Conservation (phyloP, 2,113 vertebrate genomes). For the Vidua macroura region DNA sequence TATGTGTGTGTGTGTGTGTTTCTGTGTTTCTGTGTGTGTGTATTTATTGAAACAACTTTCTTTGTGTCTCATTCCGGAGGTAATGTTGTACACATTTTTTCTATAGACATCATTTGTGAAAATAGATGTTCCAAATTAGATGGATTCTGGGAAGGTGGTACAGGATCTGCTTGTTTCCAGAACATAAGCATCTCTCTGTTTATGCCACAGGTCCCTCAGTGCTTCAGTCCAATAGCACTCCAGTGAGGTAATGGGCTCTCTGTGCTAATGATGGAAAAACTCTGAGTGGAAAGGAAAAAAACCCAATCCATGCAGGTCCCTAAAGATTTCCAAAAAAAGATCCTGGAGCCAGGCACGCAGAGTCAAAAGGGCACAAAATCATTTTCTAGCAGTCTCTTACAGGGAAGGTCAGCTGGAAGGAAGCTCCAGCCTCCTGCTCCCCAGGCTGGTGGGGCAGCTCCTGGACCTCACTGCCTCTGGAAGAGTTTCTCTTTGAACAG, state of each 20-base stretch:
- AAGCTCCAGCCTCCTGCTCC: background rate
- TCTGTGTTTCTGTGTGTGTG: too few species aligned
- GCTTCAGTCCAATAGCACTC: background rate
- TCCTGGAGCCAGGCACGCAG: rapidly evolving
- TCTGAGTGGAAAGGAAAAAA: rapidly evolving
- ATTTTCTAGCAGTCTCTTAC: background rate
- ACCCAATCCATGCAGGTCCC: rapidly evolving
- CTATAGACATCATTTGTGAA: background rate
- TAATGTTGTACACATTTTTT: background rate
- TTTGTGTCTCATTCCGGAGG: background rate
- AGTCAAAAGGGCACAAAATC: background rate
- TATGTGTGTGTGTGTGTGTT: rapidly evolving
- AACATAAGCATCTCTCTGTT: background rate
- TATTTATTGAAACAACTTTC: background rate
- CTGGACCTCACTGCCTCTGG: rapidly evolving
- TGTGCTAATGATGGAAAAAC: background rate
- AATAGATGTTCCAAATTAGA: background rate
- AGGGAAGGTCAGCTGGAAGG: background rate
- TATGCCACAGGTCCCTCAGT: background rate
- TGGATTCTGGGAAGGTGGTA: background rate
- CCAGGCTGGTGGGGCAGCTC: rapidly evolving
- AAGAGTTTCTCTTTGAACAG: background rate
- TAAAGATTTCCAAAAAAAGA: background rate
- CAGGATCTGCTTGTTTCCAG: background rate
- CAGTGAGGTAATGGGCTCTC: background rate